A percentile compares a stretch with the other conserved stretches of the same genome.
Conservation (phyloP, 2,888 invertebrate genomes). For the Nesidiocoris tenuis region DNA sequence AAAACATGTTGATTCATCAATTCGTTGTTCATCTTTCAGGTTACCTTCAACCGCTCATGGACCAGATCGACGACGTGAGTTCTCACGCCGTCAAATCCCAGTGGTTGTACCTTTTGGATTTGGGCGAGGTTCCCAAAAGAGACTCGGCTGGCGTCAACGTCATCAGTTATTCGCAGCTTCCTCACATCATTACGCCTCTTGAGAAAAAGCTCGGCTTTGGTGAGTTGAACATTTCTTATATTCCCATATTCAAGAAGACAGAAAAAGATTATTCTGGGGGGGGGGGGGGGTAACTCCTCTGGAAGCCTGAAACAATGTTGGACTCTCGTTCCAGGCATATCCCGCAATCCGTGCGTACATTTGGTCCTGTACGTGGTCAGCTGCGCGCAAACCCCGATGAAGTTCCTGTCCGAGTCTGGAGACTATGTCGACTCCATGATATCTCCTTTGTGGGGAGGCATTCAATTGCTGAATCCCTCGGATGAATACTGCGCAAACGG, state of each 20-base stretch:
- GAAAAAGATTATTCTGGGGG: too few relatives aligned
- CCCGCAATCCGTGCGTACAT: constrained; percentile 77
- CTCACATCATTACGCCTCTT: constrained; percentile 79
- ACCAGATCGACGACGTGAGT: constrained; percentile 68
- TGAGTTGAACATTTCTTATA: constrained; percentile 58
- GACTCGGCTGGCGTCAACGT: constrained; percentile 53
- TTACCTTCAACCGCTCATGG: constrained; percentile 74
- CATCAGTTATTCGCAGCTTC: constrained; percentile 69
- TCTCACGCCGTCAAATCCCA: constrained; percentile 84
- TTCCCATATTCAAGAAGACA: too few relatives aligned
- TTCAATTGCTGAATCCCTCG: constrained; percentile 68
- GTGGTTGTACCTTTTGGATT: constrained; percentile 77
- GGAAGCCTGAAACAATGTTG: too few relatives aligned
- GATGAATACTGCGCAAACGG: constrained; percentile 54
- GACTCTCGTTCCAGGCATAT: constrained; percentile 74
- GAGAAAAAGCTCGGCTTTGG: constrained; percentile 76
- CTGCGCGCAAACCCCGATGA: constrained; percentile 70
- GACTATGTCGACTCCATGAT: constrained; percentile 63
- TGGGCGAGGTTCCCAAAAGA: constrained; percentile 71
- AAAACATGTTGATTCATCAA: too few relatives aligned
- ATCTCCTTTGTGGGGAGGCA: constrained; percentile 88
- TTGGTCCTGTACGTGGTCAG: constrained; percentile 81
- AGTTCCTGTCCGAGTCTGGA: constrained; percentile 63
- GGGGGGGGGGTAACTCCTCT: too few relatives aligned
- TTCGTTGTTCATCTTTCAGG: too few relatives aligned